phyloP scores from a whole-genome alignment of 2,888 invertebrate genomes.

The Pterostichus niger region DNA sequence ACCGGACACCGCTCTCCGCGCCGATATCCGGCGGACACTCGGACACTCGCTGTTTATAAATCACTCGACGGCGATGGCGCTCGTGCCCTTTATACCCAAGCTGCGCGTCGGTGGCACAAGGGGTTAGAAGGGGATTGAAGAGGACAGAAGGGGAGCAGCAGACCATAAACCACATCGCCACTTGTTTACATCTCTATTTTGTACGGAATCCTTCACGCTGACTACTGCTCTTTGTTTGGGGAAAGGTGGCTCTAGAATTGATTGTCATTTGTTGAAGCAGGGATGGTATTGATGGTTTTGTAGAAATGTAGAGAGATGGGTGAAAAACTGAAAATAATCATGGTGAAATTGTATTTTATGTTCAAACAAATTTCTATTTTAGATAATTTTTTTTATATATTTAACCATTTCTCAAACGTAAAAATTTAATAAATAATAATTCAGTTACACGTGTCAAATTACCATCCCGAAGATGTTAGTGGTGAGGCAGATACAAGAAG shows the following conservation, averaged over 20 bases:
- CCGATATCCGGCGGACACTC: neutral
- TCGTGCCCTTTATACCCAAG: neutral
- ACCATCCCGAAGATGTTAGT: too few species aligned
- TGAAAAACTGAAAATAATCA: too few species aligned
- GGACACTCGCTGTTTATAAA: neutral
- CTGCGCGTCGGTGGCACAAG: too few species aligned
- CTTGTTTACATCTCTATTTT: slow-evolving; percentile 43
- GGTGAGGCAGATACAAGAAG: too few species aligned
- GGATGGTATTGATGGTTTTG: neutral
- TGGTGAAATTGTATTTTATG: too few species aligned
- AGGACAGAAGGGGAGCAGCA: neutral
- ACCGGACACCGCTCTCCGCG: neutral
- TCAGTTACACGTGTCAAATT: too few species aligned
- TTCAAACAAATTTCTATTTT: too few species aligned
- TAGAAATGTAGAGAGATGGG: too few species aligned
- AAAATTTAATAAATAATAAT: too few species aligned
- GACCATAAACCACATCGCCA: slow-evolving; percentile 25
- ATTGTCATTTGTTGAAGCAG: neutral
- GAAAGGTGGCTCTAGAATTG: neutral
- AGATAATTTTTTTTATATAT: too few species aligned
- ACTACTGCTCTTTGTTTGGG: slow-evolving; percentile 23
- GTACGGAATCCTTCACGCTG: slow-evolving; percentile 16
- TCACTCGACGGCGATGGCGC: neutral
- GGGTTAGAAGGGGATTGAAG: neutral
- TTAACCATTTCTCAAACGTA: too few species aligned